Base-by-base conservation (phyloP, 1,140 invertebrate genomes). In the Drosophila miranda region DNA sequence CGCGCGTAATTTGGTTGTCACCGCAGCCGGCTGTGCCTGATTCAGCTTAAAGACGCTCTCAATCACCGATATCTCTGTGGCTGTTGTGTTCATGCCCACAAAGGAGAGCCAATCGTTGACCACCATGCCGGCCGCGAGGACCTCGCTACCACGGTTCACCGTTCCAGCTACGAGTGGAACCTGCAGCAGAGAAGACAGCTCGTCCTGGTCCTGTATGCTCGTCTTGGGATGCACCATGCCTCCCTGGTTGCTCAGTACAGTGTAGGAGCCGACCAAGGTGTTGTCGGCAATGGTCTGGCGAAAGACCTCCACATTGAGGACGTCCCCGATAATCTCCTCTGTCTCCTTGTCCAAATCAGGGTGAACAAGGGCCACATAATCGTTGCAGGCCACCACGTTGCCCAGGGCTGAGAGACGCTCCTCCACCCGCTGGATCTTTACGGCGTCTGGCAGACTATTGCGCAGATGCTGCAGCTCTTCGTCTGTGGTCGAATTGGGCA, bases 101-200 rank as follows among this genome's bases (percentile, higher is more conserved):
- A 99, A 99, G 16, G 97, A 96, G 74, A 94, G 94, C 98, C 98
- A 99, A 92, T 99, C 99, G 90, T 99, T 99, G 6, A 99, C 99
- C 5, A 99, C 97, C 92, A 99, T 93, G 0, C 99, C 99, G 38
- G 96, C 98, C 8, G 95, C 98, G 52, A 99, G 94, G 0, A 99
- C 96, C 82, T 99, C 97, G 87, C 97, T 99, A 43, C 99, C 99
- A 89, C 98, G 93, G 92, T 99, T 99, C 6, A 99, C 95, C 49
- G 98, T 99, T 4, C 98, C 98, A 13, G 99, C 98, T 1, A 91
- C 90, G 0, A 91, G 75, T 2, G 99, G 99, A 43, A 99, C 96
- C 95, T 99, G 99, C 46, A 99, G 92, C 11, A 99, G 92, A 2
- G 98, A 99, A 0, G 98, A 98, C n/a, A 99, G 92, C 92, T 99